Conservation (phyloP, 2,797 vertebrate species). For the Galago senegalensis region DNA sequence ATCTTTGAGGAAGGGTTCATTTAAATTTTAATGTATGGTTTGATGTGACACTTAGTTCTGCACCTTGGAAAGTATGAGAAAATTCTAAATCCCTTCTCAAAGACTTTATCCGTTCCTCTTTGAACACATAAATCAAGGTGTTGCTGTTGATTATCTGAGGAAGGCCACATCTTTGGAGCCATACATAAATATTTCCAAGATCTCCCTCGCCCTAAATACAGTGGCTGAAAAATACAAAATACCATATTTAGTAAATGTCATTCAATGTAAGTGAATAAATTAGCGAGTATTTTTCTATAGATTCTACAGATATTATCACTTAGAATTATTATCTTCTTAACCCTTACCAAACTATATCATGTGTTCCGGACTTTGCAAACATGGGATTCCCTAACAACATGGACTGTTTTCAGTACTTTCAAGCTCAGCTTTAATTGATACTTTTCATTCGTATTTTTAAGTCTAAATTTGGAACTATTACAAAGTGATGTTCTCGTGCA, state of each 20-base stretch:
- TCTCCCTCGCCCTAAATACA: neutral
- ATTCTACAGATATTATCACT: neutral
- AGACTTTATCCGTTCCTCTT: neutral
- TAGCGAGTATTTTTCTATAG: neutral
- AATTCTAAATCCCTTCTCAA: neutral
- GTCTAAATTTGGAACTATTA: neutral
- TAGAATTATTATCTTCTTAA: neutral
- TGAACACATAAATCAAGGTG: neutral
- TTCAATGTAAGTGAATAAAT: conserved; percentile 7
- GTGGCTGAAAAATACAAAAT: neutral
- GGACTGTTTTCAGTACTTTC: neutral
- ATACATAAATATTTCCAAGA: conserved; percentile 27
- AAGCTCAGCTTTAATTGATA: neutral
- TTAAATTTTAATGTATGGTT: neutral
- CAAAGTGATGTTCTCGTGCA: neutral
- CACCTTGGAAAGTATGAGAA: neutral
- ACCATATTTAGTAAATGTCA: neutral
- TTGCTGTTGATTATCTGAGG: neutral
- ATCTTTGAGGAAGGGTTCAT: neutral
- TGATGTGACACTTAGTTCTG: neutral
- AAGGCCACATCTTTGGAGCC: neutral
- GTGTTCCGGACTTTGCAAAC: neutral
- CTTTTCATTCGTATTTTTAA: neutral
- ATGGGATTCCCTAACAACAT: neutral
- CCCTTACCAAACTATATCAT: neutral